These are phyloP conservation scores for Polyommatus iphigenia DNA, from an alignment of 2,888 invertebrate species.

Conservation along the genomic window DNA sequence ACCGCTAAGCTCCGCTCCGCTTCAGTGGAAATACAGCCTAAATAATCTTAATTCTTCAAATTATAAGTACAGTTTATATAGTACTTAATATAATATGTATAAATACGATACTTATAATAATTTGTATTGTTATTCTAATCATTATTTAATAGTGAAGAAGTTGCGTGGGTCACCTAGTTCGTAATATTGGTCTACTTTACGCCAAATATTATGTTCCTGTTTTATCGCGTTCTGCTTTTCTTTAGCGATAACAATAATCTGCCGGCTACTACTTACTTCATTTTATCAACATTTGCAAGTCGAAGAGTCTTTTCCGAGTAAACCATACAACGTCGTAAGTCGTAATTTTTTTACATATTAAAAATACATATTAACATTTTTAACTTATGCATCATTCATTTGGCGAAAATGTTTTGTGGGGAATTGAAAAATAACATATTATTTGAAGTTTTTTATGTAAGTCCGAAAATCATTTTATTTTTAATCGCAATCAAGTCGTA, in stretches of 20 bases:
- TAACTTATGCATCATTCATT: not conserved
- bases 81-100: too few relatives aligned
- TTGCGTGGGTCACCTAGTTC: not conserved
- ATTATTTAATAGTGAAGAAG: not conserved
- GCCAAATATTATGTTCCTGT: not conserved
- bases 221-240: slow-evolving; percentile 21
- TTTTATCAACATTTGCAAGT: slow-evolving; percentile 18
- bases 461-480: not conserved
- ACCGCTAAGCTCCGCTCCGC: too few relatives aligned
- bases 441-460: not conserved
- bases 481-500: not conserved
- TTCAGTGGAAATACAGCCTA: too few relatives aligned
- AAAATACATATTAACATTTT: not conserved
- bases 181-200: slow-evolving; percentile 1
- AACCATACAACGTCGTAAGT: not conserved
- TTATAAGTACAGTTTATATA: too few relatives aligned
- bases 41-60: too few relatives aligned
- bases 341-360: not conserved
- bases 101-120: too few relatives aligned
- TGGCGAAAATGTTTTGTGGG: not conserved
- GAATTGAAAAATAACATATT: not conserved
- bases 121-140: too few relatives aligned
- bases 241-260: slow-evolving; percentile 15
- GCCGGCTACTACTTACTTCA: slow-evolving; percentile 1
- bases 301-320: slow-evolving; percentile 17